Base-by-base conservation (phyloP, 2,113 vertebrate genomes). In the Craseonycteris thonglongyai region DNA sequence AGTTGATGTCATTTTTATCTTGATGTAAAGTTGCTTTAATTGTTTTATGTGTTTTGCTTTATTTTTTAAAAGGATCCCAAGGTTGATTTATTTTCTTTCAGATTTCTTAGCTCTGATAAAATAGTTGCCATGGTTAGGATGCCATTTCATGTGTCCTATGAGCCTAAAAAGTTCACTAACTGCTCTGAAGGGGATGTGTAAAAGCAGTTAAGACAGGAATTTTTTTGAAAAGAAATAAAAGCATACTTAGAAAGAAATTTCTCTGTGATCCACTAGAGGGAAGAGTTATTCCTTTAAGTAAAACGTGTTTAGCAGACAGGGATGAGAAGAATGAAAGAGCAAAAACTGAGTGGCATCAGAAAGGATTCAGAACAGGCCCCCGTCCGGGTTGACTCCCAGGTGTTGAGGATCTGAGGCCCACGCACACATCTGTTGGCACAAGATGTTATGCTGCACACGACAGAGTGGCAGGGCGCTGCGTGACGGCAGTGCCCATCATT, bases 201-300 rank as follows among this genome's bases (percentile, higher is more conserved):
- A 90, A 90, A 88, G 21, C n/a, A 84, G 1, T 59, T 76, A 54
- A 74, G 51, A 66, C 2, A 38, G 45, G 65, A 66, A 63, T 16
- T 66, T 86, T 95, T 59, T 79, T 93, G 66, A 79, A 66, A 79
- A 35, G 30, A 78, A 71, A 74, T 30, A 59, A 54, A 92, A 84
- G 5, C 35, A 5, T 75, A 47, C 63, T 45, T 54, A 58, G 68
- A 89, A 40, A 80, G 47, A 91, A 97, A 88, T 97, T 89, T 92
- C 84, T 96, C 35, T 19, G 0, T 95, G 93, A 91, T 88, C 98
- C 98, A 97, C 97, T 96, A 97, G 97, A 98, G 97, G 98, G 98
- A 97, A 96, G 96, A 80, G 79, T 93, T 90, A 71, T 0, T 87
- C 87, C 87, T 93, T 90, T 54, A 71, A 92, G 90, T 91, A 85